Conservation (phyloP, 2,888 invertebrate species). For the Sclerodermus sp. region DNA sequence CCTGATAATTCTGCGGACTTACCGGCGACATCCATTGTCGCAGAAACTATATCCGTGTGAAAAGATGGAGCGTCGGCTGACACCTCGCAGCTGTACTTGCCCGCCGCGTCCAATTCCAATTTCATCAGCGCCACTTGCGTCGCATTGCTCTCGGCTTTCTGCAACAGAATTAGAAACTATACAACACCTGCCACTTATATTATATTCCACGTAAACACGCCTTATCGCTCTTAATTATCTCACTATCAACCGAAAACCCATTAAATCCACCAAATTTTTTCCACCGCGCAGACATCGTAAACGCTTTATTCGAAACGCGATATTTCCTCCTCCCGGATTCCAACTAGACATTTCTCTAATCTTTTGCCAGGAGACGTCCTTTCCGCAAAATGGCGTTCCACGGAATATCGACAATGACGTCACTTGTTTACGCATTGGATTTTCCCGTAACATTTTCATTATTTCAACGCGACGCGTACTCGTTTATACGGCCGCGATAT, state of each 20-base stretch:
- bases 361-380: too few species aligned
- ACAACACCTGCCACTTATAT: not conserved
- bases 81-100: slow-evolving; percentile 52
- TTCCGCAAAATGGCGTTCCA: not conserved
- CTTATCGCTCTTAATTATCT: too few species aligned
- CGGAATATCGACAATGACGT: slow-evolving; percentile 4
- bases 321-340: too few species aligned
- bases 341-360: too few species aligned
- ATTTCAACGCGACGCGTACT: not conserved
- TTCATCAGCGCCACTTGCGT: slow-evolving; percentile 48
- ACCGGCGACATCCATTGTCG: slow-evolving; percentile 52
- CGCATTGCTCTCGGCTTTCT: slow-evolving; percentile 52
- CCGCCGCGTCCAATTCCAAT: slow-evolving; percentile 48
- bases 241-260: too few species aligned
- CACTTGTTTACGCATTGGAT: slow-evolving; percentile 5
- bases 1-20: slow-evolving; percentile 17
- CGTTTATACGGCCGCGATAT: not conserved
- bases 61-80: slow-evolving; percentile 54
- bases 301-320: too few species aligned
- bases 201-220: not conserved
- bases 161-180: slow-evolving; percentile 13
- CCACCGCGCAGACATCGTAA: too few species aligned
- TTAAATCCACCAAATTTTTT: too few species aligned
- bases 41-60: slow-evolving; percentile 48
- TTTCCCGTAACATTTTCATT: slow-evolving; percentile 3